Percentiles rank a stretch among this genome's conserved stretches.
Conservation (phyloP, 2,888 invertebrate species). For the Alitta virens region DNA sequence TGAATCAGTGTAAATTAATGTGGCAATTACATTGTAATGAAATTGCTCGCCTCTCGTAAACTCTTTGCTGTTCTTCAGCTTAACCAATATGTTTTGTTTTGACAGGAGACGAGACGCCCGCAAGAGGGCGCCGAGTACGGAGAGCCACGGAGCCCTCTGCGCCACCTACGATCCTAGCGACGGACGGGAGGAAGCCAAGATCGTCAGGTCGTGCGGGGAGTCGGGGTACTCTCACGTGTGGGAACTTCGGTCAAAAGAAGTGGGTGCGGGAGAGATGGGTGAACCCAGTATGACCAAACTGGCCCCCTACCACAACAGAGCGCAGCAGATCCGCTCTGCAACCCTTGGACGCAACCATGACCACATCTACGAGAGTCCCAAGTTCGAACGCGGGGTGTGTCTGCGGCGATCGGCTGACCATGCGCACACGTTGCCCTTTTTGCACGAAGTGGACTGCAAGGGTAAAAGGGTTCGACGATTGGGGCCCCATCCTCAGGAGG, state of each 20-base stretch:
- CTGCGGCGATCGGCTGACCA: not conserved
- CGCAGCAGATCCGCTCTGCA: slow-evolving; percentile 1
- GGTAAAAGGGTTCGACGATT: not conserved
- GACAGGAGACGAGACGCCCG: not conserved
- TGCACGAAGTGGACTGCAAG: slow-evolving; percentile 2
- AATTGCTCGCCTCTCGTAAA: too few relatives aligned
- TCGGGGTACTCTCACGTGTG: slow-evolving; percentile 16
- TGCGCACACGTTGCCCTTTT: not conserved
- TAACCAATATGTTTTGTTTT: too few relatives aligned
- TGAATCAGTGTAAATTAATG: too few relatives aligned
- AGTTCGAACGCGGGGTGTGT: slow-evolving; percentile 11
- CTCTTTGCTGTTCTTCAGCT: too few relatives aligned
- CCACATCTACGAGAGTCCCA: slow-evolving; percentile 19
- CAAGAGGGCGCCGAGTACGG: not conserved
- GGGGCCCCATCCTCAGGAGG: not conserved
- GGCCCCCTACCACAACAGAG: slow-evolving; percentile 11
- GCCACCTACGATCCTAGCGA: not conserved
- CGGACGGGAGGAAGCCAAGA: not conserved
- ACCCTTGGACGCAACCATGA: not conserved
- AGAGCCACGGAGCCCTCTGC: not conserved
- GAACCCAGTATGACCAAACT: slow-evolving; percentile 9
- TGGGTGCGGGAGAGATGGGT: not conserved
- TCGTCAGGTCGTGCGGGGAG: not conserved
- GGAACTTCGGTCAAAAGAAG: slow-evolving; percentile 15
- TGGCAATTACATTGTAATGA: too few relatives aligned